Conservation (phyloP, 2,888 invertebrate species). For the Brachypalpus laphriformis region DNA sequence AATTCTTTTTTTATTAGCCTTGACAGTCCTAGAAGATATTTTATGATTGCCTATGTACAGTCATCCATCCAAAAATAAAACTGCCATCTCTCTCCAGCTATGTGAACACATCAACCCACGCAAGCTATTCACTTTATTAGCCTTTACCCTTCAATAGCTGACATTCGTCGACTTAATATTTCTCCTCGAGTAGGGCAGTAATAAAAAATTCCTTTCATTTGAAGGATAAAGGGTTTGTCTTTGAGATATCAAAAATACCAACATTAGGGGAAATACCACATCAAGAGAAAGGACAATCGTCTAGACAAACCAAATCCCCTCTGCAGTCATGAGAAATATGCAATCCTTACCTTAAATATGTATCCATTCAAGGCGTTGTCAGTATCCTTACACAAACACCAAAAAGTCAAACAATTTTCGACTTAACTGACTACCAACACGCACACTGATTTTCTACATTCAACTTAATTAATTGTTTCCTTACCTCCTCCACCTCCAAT, state of each 20-base stretch:
- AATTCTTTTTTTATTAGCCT: too few relatives aligned
- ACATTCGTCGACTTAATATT: not conserved
- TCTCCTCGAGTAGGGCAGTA: not conserved
- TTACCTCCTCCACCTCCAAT: not conserved
- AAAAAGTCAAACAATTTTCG: slow-evolving; percentile 1
- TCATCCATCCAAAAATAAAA: too few relatives aligned
- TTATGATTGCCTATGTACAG: too few relatives aligned
- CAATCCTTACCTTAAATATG: not conserved
- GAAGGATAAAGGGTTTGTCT: slow-evolving; percentile 17
- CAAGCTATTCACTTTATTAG: slow-evolving; percentile 24
- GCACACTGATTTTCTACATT: slow-evolving; percentile 54
- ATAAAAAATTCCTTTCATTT: slow-evolving; percentile 5
- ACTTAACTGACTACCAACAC: slow-evolving; percentile 63
- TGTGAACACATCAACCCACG: not conserved
- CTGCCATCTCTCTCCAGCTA: not conserved
- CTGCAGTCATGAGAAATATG: not conserved
- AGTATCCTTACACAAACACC: not conserved
- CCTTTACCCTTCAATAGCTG: slow-evolving; percentile 9
- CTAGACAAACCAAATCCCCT: slow-evolving; percentile 7
- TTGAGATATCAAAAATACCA: slow-evolving; percentile 6
- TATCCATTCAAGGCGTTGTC: not conserved
- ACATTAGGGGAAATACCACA: slow-evolving; percentile 5
- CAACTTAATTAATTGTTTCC: slow-evolving; percentile 61
- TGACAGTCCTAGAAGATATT: too few relatives aligned
- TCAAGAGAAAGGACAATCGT: not conserved